Evolutionary conservation across 2,797 vertebrate genomes (phyloP).

Genomic region (Nyctibius grandis): DNA sequence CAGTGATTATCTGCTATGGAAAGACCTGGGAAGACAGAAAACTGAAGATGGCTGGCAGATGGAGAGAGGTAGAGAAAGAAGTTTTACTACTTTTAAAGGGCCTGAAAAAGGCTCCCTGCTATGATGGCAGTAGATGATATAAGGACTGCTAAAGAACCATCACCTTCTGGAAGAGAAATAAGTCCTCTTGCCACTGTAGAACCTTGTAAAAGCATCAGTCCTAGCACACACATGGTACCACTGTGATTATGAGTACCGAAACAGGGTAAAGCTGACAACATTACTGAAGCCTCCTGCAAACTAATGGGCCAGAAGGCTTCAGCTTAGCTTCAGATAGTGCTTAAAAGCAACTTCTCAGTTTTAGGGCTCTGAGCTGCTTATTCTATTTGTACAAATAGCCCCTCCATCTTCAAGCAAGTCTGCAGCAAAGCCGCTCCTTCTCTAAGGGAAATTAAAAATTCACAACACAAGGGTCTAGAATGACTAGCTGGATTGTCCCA

Average conservation of each 20-base stretch:
- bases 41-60: background rate
- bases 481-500: background rate
- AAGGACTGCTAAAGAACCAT: background rate
- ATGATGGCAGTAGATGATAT: background rate
- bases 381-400: background rate
- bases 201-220: background rate
- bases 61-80: background rate
- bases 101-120: background rate
- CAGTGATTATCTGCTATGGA: background rate
- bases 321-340: background rate
- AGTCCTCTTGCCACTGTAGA: background rate
- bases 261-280: background rate
- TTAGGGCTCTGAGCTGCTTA: background rate
- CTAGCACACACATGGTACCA: rapidly evolving
- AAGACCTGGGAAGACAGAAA: background rate
- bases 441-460: background rate
- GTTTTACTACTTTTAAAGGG: background rate
- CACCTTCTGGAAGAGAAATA: background rate
- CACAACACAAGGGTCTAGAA: background rate
- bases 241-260: background rate
- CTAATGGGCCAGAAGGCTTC: background rate
- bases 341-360: background rate
- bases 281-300: background rate
- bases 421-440: background rate
- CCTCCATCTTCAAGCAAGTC: background rate